Percentiles rank a stretch among this genome's conserved stretches.
phyloP scores from a whole-genome alignment of 1,140 invertebrate species.

The Mamestra configurata region DNA sequence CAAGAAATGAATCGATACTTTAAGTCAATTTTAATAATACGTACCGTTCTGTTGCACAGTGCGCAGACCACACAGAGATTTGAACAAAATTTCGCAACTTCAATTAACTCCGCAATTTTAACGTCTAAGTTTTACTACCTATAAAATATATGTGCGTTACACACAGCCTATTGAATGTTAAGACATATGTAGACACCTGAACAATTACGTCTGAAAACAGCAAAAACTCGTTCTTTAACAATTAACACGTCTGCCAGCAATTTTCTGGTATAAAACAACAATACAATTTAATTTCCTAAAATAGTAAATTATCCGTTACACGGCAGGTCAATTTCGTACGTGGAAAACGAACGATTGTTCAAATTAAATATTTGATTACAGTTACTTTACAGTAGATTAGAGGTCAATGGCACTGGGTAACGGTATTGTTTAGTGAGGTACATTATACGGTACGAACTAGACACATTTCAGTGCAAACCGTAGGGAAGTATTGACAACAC shows the following conservation, averaged over 20 bases:
- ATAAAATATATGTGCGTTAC: background rate
- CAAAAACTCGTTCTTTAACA: conserved; percentile 14
- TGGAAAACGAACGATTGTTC: conserved; percentile 67
- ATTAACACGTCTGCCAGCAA: background rate
- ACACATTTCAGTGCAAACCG: conserved; percentile 37
- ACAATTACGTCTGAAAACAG: conserved; percentile 25
- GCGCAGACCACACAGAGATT: conserved; percentile 2
- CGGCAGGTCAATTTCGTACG: conserved; percentile 67
- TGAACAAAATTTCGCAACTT: conserved; percentile 18
- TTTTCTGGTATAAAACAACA: conserved; percentile 23
- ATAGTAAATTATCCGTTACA: conserved; percentile 40
- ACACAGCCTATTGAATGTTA: conserved; percentile 10
- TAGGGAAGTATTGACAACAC: conserved; percentile 32
- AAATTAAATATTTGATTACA: conserved; percentile 82
- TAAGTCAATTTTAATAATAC: conserved; percentile 17
- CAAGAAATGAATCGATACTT: conserved; percentile 4
- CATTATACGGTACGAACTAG: conserved; percentile 44
- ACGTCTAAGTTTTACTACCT: conserved; percentile 20
- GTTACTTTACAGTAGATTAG: conserved; percentile 80
- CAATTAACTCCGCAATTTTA: conserved; percentile 21
- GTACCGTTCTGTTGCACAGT: background rate
- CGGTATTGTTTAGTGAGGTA: conserved; percentile 51
- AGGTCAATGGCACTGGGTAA: conserved; percentile 69
- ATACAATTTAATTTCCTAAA: conserved; percentile 34
- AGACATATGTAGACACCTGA: conserved; percentile 19